Conservation (phyloP, 2,113 vertebrate genomes). For the Gorsachius goisagi region DNA sequence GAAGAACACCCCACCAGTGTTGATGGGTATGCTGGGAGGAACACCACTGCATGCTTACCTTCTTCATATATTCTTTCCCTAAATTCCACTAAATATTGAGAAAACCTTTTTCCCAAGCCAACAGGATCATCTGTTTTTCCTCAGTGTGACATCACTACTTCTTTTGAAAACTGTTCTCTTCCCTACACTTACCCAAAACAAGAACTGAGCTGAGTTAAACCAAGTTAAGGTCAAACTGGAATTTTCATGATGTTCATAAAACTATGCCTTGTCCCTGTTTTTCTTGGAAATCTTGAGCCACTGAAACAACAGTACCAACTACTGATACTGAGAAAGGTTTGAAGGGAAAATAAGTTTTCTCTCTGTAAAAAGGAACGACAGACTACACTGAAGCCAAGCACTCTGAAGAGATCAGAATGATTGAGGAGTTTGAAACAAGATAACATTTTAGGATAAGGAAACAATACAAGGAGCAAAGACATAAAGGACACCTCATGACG, state of each 20-base stretch:
- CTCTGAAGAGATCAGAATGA: not conserved
- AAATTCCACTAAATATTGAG: not conserved
- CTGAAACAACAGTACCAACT: not conserved
- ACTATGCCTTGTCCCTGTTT: not conserved
- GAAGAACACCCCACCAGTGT: not conserved
- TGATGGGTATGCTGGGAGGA: not conserved
- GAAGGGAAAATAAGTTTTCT: not conserved
- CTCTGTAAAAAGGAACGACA: not conserved
- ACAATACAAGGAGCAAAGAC: not conserved
- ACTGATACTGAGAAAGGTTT: not conserved
- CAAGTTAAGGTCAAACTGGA: not conserved
- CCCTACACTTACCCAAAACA: not conserved
- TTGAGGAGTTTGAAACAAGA: not conserved
- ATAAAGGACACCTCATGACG: not conserved
- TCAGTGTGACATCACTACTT: not conserved
- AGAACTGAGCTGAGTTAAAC: not conserved
- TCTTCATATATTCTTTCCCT: not conserved
- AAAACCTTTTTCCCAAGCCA: not conserved
- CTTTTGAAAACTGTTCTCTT: not conserved
- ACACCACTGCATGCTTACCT: not conserved
- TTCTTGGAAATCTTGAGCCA: not conserved
- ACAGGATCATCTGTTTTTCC: not conserved
- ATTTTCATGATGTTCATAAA: not conserved
- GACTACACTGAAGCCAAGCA: not conserved
- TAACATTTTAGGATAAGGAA: not conserved